phyloP scores from a whole-genome alignment of 2,888 invertebrate genomes.

The Emmelina monodactyla region DNA sequence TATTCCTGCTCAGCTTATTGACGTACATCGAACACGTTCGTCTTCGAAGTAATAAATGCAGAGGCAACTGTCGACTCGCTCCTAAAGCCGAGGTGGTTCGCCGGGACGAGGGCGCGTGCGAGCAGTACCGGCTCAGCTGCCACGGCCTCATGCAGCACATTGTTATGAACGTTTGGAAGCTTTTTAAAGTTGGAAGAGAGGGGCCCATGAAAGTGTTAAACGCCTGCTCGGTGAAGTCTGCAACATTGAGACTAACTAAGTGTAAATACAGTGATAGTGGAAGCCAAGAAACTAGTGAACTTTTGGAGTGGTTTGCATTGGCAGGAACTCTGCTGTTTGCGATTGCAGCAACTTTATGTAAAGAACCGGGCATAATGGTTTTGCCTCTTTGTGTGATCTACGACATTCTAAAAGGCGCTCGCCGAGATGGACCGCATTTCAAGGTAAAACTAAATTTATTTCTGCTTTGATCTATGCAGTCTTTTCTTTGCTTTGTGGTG shows the following conservation, averaged over 20 bases:
- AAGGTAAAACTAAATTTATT: no score
- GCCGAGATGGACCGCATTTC: slow-evolving; percentile 53
- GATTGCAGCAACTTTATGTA: slow-evolving; percentile 87
- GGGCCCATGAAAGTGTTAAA: slow-evolving; percentile 46
- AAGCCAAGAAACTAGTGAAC: slow-evolving; percentile 50
- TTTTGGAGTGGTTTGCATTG: slow-evolving; percentile 66
- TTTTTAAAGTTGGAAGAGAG: slow-evolving; percentile 44
- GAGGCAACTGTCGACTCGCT: slow-evolving; percentile 39
- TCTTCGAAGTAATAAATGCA: slow-evolving; percentile 62
- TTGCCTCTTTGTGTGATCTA: slow-evolving; percentile 89
- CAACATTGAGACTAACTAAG: slow-evolving; percentile 36
- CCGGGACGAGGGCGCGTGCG: slow-evolving; percentile 29
- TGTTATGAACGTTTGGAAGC: slow-evolving; percentile 46
- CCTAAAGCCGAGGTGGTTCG: slow-evolving; percentile 33
- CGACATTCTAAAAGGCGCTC: slow-evolving; percentile 74
- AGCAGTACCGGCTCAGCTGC: slow-evolving; percentile 49
- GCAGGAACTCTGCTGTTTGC: slow-evolving; percentile 71
- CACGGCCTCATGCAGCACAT: slow-evolving; percentile 52
- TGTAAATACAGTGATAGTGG: slow-evolving; percentile 49
- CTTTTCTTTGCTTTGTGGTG: no score
- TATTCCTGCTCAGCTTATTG: slow-evolving; percentile 88
- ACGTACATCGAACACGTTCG: slow-evolving; percentile 83
- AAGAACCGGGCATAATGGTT: slow-evolving; percentile 95
- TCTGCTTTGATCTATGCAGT: no score
- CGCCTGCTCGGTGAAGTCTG: slow-evolving; percentile 37